phyloP scores from a whole-genome alignment of 2,888 invertebrate species.

The Octodonta nipae region DNA sequence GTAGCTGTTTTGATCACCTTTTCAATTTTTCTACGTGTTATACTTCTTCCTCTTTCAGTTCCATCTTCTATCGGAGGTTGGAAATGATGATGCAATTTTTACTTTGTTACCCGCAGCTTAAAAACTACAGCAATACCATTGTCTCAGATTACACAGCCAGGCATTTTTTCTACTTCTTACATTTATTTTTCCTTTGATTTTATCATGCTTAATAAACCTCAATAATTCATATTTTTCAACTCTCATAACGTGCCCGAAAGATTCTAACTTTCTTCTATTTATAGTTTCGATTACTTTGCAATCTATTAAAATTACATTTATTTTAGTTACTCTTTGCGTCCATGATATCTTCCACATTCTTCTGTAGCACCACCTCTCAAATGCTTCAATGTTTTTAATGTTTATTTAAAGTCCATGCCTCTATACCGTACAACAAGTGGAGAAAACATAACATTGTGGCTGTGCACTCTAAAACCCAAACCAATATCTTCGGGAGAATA shows the following conservation, averaged over 20 bases:
- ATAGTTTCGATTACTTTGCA: neutral
- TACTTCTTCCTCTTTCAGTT: too few species aligned
- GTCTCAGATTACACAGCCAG: too few species aligned
- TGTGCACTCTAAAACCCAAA: neutral
- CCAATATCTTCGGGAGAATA: neutral
- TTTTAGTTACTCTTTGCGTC: neutral
- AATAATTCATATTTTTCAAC: neutral
- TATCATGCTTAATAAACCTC: neutral
- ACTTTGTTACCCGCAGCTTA: too few species aligned
- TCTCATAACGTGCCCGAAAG: too few species aligned
- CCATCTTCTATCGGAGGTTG: too few species aligned
- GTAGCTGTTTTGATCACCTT: too few species aligned
- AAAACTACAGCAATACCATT: too few species aligned
- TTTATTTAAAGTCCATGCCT: neutral
- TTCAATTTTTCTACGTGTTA: too few species aligned
- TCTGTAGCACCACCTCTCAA: slow-evolving; percentile 1
- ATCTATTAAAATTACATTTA: neutral
- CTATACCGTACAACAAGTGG: neutral
- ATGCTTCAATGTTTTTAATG: neutral
- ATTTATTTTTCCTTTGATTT: slow-evolving; percentile 1
- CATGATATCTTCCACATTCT: slow-evolving; percentile 1
- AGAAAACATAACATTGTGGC: neutral
- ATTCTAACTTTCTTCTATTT: too few species aligned
- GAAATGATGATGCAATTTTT: too few species aligned
- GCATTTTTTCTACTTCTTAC: too few species aligned